Evolutionary conservation across 2,888 invertebrate genomes (phyloP), one percentile per base, ranked within the genome.

Genomic region (Pristionchus exspectatus): DNA sequence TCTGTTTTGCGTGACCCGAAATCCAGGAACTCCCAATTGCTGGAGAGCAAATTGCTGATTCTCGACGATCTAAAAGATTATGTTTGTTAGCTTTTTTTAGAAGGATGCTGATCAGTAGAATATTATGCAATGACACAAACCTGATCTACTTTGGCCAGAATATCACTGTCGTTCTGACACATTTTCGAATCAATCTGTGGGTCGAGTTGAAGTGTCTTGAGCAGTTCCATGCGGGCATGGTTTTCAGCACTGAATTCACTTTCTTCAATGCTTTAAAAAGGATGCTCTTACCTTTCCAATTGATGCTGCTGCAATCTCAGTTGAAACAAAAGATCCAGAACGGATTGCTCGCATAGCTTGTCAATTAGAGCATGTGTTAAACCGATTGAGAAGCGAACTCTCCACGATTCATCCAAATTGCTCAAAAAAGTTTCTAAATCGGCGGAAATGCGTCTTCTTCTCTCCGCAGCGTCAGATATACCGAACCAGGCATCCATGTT

Each of bases 1-100:
- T n/a, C n/a, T 87, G 77, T 89, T 90, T 44, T 89, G 63, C 10
- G 91, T 91, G 7, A 89, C 66, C 18, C 91, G 91, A 50, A 91
- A 91, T 12, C 85, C 89, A 56, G 91, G 91, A 21, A 91, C 56
- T 24, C 81, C 69, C 27, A 87, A 38, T 33, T 83, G 77, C 50
- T 88, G 72, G 4, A 91, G 90, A 63, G 66, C 89, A 7, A 72
- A 66, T 56, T 91, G 91, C 59, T 91, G 91, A 24, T 72, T 50
- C 24, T 56, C 54, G 50, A 89, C 66, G 38, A 88, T 27, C 91
- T 91, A 85, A 87, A 90, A 33, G 54, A 14, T 50, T 24, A n/a
- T 24, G 38, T 24, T 77, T 16, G 54, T 38, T 83, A 83, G 24
- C 16, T 21, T 50, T 18, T 44, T 27, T 38, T 38, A n/a, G 74